Conservation (phyloP, 2,113 vertebrate species). For the Dicentrarchus labrax region DNA sequence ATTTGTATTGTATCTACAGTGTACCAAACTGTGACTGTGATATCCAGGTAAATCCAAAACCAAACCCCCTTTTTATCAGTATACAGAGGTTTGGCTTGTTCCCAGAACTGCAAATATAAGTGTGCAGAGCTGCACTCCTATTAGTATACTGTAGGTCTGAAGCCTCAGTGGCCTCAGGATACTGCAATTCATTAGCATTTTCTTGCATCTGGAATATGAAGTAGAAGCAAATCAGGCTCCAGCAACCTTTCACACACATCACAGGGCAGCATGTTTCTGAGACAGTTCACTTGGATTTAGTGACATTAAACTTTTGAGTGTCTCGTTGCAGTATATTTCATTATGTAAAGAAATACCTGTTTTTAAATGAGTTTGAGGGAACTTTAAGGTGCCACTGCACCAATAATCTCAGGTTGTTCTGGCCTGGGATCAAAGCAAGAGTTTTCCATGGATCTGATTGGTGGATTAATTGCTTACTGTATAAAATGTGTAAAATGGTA, state of each 20-base stretch:
- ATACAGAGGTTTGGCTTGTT: neutral
- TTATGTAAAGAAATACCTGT: neutral
- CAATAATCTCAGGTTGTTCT: neutral
- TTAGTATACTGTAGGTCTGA: constrained; percentile 42
- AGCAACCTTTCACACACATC: constrained; percentile 26
- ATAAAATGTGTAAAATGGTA: neutral
- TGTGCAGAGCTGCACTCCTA: constrained; percentile 28
- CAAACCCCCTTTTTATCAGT: neutral
- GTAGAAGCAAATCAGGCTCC: constrained; percentile 33
- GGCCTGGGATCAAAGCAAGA: too few species aligned
- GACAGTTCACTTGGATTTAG: neutral
- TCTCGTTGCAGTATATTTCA: neutral
- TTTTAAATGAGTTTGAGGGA: neutral
- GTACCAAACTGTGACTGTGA: neutral
- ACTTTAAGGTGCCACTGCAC: neutral
- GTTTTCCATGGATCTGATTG: neutral
- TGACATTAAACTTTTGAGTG: neutral
- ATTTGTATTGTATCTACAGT: neutral
- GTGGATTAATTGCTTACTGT: neutral
- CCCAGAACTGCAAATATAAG: constrained; percentile 30
- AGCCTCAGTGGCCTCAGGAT: constrained; percentile 60
- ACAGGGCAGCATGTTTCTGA: neutral
- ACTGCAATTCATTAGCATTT: constrained; percentile 75
- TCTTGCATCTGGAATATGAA: constrained; percentile 68
- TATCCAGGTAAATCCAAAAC: neutral